These are phyloP conservation scores for Himantopus leucocephalus DNA, from an alignment of 2,113 vertebrate genomes.

Conservation along the genomic window DNA sequence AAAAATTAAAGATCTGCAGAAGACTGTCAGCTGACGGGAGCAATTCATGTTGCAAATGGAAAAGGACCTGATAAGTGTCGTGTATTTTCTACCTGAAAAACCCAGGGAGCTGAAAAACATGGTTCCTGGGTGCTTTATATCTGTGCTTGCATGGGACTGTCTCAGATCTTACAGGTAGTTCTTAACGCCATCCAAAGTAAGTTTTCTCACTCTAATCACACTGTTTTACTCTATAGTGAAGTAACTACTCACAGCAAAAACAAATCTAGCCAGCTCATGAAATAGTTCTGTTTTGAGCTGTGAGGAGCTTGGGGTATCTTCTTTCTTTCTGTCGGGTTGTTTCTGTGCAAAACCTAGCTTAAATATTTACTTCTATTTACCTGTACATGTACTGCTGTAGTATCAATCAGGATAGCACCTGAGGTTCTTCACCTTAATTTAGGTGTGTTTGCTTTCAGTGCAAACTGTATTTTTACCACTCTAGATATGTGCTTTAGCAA, in stretches of 20 bases:
- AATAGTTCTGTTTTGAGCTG: neutral
- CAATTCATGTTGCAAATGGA: neutral
- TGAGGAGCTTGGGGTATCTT: neutral
- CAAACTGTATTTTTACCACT: neutral
- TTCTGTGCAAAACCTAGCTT: neutral
- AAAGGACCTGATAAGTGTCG: neutral
- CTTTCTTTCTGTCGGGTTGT: neutral
- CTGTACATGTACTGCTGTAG: neutral
- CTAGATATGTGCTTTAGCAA: neutral
- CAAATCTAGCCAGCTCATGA: neutral
- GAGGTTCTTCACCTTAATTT: neutral
- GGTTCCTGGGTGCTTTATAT: neutral
- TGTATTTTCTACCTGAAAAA: neutral
- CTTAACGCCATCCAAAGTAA: neutral
- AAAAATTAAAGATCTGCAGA: neutral
- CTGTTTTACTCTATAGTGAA: neutral
- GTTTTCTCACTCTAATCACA: neutral
- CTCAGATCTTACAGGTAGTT: neutral
- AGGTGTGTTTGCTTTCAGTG: neutral
- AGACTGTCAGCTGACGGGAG: neutral
- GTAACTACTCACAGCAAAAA: neutral
- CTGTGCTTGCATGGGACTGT: neutral
- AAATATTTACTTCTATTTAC: neutral
- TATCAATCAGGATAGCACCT: neutral
- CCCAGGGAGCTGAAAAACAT: neutral